Percentiles rank a stretch among this genome's conserved stretches.
phyloP scores from a whole-genome alignment of 1,140 invertebrate species.

The Matsumurasca onukii region DNA sequence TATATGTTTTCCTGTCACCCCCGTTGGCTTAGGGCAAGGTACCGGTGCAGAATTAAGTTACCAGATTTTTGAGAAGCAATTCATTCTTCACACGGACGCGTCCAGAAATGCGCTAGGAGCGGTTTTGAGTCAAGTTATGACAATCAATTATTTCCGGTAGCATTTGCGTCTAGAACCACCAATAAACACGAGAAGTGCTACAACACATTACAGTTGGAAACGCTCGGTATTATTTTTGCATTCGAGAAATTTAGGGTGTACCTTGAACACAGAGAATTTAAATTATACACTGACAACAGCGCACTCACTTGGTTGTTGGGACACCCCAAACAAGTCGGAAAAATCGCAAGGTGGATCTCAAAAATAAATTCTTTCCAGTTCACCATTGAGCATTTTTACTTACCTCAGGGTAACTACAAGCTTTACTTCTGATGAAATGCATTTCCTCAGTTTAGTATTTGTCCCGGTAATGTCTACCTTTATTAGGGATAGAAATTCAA shows the following conservation, averaged over 20 bases:
- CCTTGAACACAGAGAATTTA: constrained; percentile 10
- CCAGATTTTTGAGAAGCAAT: background rate
- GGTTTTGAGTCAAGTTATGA: background rate
- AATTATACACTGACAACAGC: background rate
- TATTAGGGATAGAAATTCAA: too few species aligned
- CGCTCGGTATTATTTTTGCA: background rate
- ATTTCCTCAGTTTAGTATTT: too few species aligned
- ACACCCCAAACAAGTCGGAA: constrained; percentile 7
- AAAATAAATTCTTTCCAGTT: constrained; percentile 9
- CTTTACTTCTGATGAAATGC: too few species aligned
- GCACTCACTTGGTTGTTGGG: constrained; percentile 2
- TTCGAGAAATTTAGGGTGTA: background rate
- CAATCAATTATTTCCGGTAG: background rate
- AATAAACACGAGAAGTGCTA: background rate
- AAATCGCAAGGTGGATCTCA: constrained; percentile 14
- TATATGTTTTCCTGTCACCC: too few species aligned
- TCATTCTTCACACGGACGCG: constrained; percentile 4
- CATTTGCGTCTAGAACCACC: background rate
- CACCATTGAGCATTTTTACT: background rate
- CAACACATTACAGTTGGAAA: background rate
- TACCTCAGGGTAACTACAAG: too few species aligned
- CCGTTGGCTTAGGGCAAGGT: too few species aligned
- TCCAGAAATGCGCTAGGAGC: background rate
- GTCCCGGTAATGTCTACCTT: too few species aligned
- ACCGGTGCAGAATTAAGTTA: too few species aligned